Percentiles rank a stretch among this genome's conserved stretches.
phyloP scores from a whole-genome alignment of 2,113 vertebrate species.

The Vulpes ferrilata region DNA sequence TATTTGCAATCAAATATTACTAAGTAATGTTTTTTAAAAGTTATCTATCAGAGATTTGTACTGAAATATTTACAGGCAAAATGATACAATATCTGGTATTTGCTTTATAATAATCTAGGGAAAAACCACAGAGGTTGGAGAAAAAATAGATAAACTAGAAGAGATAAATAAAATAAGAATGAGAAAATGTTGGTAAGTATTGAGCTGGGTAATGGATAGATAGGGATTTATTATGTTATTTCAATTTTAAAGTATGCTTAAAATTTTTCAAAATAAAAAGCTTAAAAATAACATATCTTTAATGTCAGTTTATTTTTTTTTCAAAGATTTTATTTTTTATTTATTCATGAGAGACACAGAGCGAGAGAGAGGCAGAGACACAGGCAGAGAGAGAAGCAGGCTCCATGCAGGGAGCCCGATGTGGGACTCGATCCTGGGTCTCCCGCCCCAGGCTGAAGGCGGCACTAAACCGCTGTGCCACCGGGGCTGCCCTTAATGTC shows the following conservation, averaged over 20 bases:
- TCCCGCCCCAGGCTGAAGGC: no score
- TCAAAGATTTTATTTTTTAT: no score
- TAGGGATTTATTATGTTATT: not conserved
- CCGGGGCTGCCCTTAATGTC: not conserved
- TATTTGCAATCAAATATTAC: not conserved
- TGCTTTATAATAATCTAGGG: not conserved
- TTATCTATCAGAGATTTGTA: not conserved
- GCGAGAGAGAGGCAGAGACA: no score
- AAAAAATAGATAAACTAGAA: not conserved
- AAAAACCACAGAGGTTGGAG: not conserved
- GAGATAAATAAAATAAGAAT: not conserved
- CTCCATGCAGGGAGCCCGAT: no score
- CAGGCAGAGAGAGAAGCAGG: no score
- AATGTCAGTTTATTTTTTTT: not conserved
- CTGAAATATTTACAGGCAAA: not conserved
- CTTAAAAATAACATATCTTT: not conserved
- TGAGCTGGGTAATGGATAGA: not conserved
- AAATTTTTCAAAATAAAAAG: not conserved
- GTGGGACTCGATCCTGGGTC: no score
- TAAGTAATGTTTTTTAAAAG: not conserved
- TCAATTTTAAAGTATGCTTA: not conserved
- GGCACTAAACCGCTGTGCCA: no score
- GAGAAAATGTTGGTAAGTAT: not conserved
- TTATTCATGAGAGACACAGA: no score
- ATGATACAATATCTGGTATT: not conserved